Conservation (phyloP, 1,140 invertebrate genomes). For the Lepidurus arcticus region DNA sequence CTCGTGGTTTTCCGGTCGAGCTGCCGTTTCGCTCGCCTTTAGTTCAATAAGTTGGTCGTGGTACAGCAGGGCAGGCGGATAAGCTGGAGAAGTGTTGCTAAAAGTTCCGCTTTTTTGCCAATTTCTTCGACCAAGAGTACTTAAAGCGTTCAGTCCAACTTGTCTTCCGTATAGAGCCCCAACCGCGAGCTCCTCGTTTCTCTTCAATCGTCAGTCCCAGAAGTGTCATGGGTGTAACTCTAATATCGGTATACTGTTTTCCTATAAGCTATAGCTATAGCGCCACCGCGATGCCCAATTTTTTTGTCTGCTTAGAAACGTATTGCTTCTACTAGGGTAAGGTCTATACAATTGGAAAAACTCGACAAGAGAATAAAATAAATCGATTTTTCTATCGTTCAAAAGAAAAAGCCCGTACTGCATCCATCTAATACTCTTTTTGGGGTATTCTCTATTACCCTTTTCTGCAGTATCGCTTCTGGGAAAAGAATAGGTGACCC, state of each 20-base stretch:
- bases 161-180: not conserved
- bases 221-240: not conserved
- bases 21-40: too few species aligned
- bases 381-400: not conserved
- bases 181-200: not conserved
- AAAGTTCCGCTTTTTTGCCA: not conserved
- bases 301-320: not conserved
- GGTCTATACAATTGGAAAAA: not conserved
- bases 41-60: too few species aligned
- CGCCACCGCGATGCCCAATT: not conserved
- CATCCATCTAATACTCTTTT: too few species aligned
- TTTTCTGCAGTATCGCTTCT: too few species aligned
- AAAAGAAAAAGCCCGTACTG: not conserved
- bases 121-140: not conserved
- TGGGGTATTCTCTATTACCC: too few species aligned
- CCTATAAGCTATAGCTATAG: not conserved
- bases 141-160: constrained; percentile 1
- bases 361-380: not conserved
- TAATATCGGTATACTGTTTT: not conserved
- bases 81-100: too few species aligned
- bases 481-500: too few species aligned
- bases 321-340: not conserved
- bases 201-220: not conserved
- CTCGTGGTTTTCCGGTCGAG: too few species aligned
- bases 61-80: too few species aligned